Evolutionary conservation across 2,797 vertebrate genomes (phyloP).

Genomic region (Euphonia xanthogaster): DNA sequence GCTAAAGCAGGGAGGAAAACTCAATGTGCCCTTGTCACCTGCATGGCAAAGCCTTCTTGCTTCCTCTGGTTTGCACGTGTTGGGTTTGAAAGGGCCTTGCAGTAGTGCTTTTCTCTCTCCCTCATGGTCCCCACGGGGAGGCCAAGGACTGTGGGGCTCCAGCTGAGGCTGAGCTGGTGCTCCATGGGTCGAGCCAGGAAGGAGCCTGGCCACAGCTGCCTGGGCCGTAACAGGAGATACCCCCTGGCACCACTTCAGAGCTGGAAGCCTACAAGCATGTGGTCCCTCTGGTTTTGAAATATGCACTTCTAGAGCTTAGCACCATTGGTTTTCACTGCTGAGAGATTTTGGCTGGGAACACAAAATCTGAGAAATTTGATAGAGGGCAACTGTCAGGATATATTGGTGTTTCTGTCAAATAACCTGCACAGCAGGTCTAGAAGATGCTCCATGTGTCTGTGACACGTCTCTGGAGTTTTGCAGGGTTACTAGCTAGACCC

Average conservation of each 20-base stretch:
- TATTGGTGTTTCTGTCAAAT: not conserved
- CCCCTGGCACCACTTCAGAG: not conserved
- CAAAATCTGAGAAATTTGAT: not conserved
- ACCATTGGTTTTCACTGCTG: not conserved
- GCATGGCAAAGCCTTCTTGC: not conserved
- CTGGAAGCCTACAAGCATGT: not conserved
- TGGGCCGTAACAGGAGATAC: not conserved
- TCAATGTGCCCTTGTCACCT: not conserved
- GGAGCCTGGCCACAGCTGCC: fast-evolving
- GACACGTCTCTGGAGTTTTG: fast-evolving
- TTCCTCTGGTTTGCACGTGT: not conserved
- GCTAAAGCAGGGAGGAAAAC: not conserved
- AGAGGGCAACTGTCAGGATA: not conserved
- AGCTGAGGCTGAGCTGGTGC: not conserved
- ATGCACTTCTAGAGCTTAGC: not conserved
- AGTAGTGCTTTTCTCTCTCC: not conserved
- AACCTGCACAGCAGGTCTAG: not conserved
- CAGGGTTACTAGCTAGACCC: not conserved
- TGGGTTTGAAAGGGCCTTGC: not conserved
- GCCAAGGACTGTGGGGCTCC: not conserved
- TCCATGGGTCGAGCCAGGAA: not conserved
- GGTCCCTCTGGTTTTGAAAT: not conserved
- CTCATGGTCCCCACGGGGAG: fast-evolving
- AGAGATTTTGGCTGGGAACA: not conserved
- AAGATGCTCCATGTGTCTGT: not conserved